Evolutionary conservation across 2,113 vertebrate species (phyloP).

Genomic region (Datnioides undecimradiatus): DNA sequence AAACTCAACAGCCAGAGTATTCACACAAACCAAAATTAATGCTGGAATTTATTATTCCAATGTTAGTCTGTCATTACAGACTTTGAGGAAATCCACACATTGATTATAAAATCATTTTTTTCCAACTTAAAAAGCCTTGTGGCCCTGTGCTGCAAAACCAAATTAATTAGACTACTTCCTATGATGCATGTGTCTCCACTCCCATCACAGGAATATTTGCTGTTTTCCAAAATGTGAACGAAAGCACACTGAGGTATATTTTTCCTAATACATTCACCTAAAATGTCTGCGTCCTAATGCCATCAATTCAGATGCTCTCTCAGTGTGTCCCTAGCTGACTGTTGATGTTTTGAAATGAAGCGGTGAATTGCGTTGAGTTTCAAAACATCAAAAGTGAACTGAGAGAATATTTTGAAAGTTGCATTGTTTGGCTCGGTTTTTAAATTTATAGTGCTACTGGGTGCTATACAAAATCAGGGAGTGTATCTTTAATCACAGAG

Average conservation of each 20-base stretch:
- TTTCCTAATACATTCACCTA: too few species aligned
- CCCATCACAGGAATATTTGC: not conserved
- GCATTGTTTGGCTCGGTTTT: not conserved
- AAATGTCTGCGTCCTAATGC: not conserved
- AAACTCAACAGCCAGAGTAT: conserved; percentile 8
- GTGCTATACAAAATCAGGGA: not conserved
- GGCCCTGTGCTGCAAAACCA: not conserved
- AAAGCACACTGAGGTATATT: not conserved
- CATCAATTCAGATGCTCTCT: not conserved
- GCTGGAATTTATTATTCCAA: conserved; percentile 1
- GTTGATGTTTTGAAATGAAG: not conserved
- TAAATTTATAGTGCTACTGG: not conserved
- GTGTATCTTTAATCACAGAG: not conserved
- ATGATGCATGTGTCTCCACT: not conserved
- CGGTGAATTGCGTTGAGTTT: not conserved
- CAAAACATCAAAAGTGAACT: not conserved
- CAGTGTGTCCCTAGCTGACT: not conserved
- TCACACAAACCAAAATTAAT: not conserved
- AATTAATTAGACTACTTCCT: conserved; percentile 15
- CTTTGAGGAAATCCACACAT: conserved; percentile 7
- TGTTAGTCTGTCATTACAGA: conserved; percentile 9
- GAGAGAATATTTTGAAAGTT: not conserved
- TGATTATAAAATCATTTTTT: not conserved
- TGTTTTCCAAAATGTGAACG: not conserved
- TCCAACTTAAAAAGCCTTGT: not conserved